Percentiles rank a stretch among this genome's conserved stretches.
Conservation (phyloP, 2,113 vertebrate genomes). For the Melanocharis versteri region DNA sequence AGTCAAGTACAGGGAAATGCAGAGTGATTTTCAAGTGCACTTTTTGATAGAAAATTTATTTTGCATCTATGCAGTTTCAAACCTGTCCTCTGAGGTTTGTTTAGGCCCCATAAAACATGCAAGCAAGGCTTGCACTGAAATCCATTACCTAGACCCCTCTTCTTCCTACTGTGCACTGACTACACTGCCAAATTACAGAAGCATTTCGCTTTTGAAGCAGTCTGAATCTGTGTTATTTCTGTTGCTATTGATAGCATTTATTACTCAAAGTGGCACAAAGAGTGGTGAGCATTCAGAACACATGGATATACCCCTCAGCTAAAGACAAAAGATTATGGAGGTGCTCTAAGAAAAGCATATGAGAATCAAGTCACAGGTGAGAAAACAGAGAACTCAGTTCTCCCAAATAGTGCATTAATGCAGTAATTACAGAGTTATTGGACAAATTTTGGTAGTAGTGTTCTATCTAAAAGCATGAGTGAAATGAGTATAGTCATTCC, state of each 20-base stretch:
- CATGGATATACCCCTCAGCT: neutral
- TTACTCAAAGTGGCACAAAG: neutral
- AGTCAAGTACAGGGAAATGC: neutral
- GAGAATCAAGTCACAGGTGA: neutral
- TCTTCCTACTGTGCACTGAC: neutral
- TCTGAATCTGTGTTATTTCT: neutral
- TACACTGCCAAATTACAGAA: neutral
- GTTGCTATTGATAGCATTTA: neutral
- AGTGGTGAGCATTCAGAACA: neutral
- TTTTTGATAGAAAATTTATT: neutral
- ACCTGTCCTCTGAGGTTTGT: neutral
- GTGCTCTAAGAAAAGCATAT: neutral
- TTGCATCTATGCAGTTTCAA: neutral
- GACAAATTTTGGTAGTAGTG: neutral
- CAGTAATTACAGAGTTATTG: neutral
- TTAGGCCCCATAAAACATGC: neutral
- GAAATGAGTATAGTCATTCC: neutral
- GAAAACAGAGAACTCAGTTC: neutral
- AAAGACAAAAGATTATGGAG: neutral
- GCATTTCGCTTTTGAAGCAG: neutral
- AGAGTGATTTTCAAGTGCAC: neutral
- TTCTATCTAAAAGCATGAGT: neutral
- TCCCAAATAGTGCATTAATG: neutral
- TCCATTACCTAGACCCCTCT: neutral
- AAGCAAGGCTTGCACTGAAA: neutral